Base-by-base conservation (phyloP, 2,113 vertebrate genomes). In the Sigmodon hispidus region DNA sequence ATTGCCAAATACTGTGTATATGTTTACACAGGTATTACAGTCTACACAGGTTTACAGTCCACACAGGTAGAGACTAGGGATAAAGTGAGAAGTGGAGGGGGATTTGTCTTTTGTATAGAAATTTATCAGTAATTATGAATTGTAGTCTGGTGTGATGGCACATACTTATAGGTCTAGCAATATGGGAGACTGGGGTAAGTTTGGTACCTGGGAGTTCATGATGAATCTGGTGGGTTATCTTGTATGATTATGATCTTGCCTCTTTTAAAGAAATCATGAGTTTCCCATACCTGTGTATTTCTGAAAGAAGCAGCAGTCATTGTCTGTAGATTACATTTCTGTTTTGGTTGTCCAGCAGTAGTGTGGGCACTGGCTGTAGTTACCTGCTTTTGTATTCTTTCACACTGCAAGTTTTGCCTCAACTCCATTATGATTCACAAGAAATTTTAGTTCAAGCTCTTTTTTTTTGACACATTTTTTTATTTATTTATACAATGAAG, bases 321-420 rank as follows among this genome's bases (percentile, higher is more conserved):
- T 12, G 7, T 11, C 17, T 83, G 34, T 6, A 52, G 67, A 43
- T 1, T 24, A 26, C 79, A 16, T 96, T 11, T 12, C 57, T 8
- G 48, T 36, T 50, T 95, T 36, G 31, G 81, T 89, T 52, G 67
- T 76, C 75, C 24, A 79, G 52, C 50, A 65, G 13, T 55, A 90
- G 11, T 12, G 48, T 83, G 26, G 88, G 87, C 67, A 63, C 83
- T 83, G 61, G 93, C 80, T 97, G 12, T 50, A 16, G 48, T 92
- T 50, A 77, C 55, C 73, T 83, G 45, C n/a, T 63, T 95, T 94
- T 92, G 29, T 7, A 77, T 9, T 65, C 34, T 34, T 31, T 34
- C 59, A 57, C 21, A 75, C 72, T 63, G 1, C 19, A 76, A 6
- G 84, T 81, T 61, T 10, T 69, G 24, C 63, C 50, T 67, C 67